A percentile compares a stretch with the other conserved stretches of the same genome.
Evolutionary conservation across 1,140 invertebrate species (phyloP).

Genomic region (Drosophila sproati): DNA sequence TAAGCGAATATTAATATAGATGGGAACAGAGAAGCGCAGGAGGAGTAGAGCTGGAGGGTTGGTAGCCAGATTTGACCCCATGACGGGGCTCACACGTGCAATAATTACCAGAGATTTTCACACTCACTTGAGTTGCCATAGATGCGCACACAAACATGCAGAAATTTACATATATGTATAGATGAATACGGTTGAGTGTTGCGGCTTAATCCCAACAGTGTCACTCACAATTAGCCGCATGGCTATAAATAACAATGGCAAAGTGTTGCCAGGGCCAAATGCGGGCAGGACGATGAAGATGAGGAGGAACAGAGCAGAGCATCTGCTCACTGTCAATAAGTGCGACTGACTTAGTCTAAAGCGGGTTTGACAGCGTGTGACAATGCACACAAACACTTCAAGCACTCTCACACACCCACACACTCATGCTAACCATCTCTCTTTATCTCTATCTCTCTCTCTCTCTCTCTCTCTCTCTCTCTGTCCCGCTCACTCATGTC

Average conservation of each 20-base stretch:
- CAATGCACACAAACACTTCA: constrained; percentile 54
- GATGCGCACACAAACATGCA: constrained; percentile 40
- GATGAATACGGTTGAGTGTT: constrained; percentile 19
- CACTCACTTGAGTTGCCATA: constrained; percentile 74
- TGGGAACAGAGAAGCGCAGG: no score
- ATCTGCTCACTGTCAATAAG: constrained; percentile 56
- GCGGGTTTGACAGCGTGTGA: constrained; percentile 75
- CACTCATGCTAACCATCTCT: constrained; percentile 15
- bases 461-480: background rate
- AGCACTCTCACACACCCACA: constrained; percentile 25
- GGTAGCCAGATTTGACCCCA: constrained; percentile 6
- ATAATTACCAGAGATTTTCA: constrained; percentile 63
- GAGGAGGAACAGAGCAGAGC: constrained; percentile 13
- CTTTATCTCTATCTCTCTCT: background rate
- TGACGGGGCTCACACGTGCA: constrained; percentile 12
- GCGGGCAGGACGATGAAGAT: background rate
- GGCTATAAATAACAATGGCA: constrained; percentile 71
- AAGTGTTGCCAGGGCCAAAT: constrained; percentile 5
- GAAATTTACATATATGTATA: constrained; percentile 28
- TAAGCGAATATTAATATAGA: constrained; percentile 29
- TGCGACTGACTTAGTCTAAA: constrained; percentile 64
- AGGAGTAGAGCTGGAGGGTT: background rate
- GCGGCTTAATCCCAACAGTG: constrained; percentile 44
- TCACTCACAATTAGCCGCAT: constrained; percentile 77
- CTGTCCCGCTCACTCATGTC: background rate